phyloP scores from a whole-genome alignment of 2,888 invertebrate genomes.

The Augiades crinisus region DNA sequence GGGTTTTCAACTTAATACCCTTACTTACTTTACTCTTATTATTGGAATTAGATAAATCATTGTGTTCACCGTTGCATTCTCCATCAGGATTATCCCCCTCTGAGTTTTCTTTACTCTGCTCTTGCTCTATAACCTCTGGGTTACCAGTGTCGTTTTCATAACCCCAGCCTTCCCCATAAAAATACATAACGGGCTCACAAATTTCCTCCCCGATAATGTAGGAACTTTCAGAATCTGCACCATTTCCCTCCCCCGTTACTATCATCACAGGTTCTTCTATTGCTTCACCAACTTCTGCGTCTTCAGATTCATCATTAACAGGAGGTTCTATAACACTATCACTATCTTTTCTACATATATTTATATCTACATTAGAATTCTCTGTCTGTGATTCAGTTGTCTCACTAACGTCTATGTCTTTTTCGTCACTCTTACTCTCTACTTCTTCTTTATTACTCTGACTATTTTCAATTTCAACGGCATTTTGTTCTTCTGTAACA shows the following conservation, averaged over 20 bases:
- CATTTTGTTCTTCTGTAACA: constrained; percentile 23
- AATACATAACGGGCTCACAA: constrained; percentile 86
- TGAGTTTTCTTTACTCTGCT: constrained; percentile 46
- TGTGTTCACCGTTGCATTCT: constrained; percentile 67
- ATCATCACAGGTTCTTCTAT: constrained; percentile 88
- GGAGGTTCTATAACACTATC: constrained; percentile 12
- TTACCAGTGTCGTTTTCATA: constrained; percentile 88
- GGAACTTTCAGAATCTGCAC: constrained; percentile 83
- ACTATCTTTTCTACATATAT: constrained; percentile 27
- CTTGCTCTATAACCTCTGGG: constrained; percentile 60
- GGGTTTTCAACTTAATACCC: constrained; percentile 39
- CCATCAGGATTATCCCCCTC: constrained; percentile 58
- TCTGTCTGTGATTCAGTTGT: constrained; percentile 27
- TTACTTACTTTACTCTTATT: constrained; percentile 55
- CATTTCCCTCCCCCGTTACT: constrained; percentile 86
- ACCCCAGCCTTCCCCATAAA: constrained; percentile 88
- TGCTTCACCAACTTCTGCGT: constrained; percentile 77
- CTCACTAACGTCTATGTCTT: constrained; percentile 36
- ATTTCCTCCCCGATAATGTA: constrained; percentile 85
- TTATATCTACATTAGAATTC: constrained; percentile 26
- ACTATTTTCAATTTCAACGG: constrained; percentile 23
- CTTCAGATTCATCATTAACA: constrained; percentile 19
- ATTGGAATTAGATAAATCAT: constrained; percentile 49
- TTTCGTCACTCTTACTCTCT: constrained; percentile 43
- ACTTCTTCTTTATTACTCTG: constrained; percentile 41